A percentile compares a stretch with the other conserved stretches of the same genome.
Conservation (phyloP, 1,140 invertebrate genomes). For the Philopotamus ludificatus region DNA sequence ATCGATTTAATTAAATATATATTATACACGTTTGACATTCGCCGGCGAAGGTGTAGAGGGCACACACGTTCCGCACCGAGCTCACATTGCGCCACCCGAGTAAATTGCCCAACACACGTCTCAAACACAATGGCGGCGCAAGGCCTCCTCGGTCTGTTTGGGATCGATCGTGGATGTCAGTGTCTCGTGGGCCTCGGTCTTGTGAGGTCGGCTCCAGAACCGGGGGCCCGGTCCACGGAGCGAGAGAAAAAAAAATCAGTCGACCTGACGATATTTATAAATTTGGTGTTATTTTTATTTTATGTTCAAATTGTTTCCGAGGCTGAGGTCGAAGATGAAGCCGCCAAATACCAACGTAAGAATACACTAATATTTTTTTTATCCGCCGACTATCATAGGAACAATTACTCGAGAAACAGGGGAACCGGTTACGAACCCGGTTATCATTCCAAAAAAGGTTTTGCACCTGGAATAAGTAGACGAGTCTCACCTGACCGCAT, state of each 20-base stretch:
- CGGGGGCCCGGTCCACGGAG: neutral
- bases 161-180: conserved; percentile 17
- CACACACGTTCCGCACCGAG: no score
- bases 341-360: conserved; percentile 28
- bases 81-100: conserved; percentile 7
- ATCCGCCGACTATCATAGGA: no score
- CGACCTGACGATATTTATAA: no score
- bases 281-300: conserved; percentile 1
- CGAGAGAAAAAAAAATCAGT: neutral
- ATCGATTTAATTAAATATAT: no score
- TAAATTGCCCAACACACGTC: neutral
- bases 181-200: conserved; percentile 6
- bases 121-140: neutral
- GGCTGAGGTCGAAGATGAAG: conserved; percentile 29
- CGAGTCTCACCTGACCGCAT: no score
- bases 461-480: no score
- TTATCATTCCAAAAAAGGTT: no score
- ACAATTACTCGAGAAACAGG: no score
- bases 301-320: conserved; percentile 32
- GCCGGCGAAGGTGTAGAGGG: no score
- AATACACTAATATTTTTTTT: no score
- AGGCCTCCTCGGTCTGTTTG: conserved; percentile 7
- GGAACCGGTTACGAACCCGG: no score
- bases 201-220: neutral
- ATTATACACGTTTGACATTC: no score